Evolutionary conservation across 2,797 vertebrate species (phyloP).

Genomic region (Parauchenoglanis ngamensis): DNA sequence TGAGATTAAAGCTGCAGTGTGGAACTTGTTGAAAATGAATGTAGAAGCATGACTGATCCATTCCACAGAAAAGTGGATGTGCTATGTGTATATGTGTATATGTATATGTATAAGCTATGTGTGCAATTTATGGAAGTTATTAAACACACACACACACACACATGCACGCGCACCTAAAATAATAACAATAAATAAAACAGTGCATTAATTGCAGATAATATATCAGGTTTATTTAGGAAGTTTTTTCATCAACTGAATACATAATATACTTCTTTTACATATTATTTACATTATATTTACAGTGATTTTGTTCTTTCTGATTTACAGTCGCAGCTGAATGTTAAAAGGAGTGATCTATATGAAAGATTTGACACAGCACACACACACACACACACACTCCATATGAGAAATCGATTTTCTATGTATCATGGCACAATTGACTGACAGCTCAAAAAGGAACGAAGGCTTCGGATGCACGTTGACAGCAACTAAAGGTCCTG

Average conservation of each 20-base stretch:
- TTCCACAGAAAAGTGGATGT: neutral
- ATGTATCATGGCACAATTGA: neutral
- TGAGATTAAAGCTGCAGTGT: neutral
- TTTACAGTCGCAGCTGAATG: neutral
- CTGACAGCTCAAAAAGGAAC: neutral
- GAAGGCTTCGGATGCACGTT: too few relatives aligned
- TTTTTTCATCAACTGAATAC: neutral
- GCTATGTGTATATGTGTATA: too few relatives aligned
- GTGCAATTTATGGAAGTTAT: neutral
- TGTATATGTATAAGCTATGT: too few relatives aligned
- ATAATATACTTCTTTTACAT: constrained; percentile 14
- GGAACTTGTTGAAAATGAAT: neutral
- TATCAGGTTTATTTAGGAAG: neutral
- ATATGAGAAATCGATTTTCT: neutral
- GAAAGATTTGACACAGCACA: neutral
- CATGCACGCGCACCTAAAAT: neutral
- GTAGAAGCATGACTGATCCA: neutral
- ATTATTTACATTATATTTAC: constrained; percentile 41
- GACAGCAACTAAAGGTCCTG: neutral
- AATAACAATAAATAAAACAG: neutral
- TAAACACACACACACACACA: neutral
- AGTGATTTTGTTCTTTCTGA: neutral
- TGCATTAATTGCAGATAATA: neutral
- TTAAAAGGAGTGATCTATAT: neutral
- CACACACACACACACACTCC: neutral